A percentile compares a stretch with the other conserved stretches of the same genome.
Evolutionary conservation across 2,888 invertebrate species (phyloP).

Genomic region (Clusia tigrina): DNA sequence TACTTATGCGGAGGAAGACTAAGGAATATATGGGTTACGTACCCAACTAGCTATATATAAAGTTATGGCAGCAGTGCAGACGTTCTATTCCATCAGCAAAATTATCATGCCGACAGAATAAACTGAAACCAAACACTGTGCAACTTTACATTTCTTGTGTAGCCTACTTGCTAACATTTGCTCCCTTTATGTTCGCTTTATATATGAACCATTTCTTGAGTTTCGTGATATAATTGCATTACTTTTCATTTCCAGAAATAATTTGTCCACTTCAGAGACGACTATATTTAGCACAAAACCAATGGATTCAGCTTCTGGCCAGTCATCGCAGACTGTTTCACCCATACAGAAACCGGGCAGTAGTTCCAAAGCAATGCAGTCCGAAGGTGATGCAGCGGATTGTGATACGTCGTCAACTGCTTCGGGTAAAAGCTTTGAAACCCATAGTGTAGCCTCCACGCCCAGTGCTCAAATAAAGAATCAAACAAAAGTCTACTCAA

Average conservation of each 20-base stretch:
- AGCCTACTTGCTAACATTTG: no score
- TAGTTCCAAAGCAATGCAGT: slow-evolving; percentile 47
- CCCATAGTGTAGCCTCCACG: slow-evolving; percentile 60
- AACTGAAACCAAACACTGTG: no score
- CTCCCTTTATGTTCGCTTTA: no score
- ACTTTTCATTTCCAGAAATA: slow-evolving; percentile 42
- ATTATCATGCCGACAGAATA: no score
- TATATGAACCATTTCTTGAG: no score
- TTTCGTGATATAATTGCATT: no score
- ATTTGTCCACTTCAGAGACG: slow-evolving; percentile 61
- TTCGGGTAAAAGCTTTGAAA: slow-evolving; percentile 62
- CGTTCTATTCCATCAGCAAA: no score
- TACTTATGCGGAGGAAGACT: no score
- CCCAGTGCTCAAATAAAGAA: slow-evolving; percentile 42
- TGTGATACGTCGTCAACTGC: slow-evolving; percentile 60
- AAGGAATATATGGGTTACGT: no score
- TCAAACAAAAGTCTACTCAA: slow-evolving; percentile 46
- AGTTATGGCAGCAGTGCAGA: no score
- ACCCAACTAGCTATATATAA: no score
- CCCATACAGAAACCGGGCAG: slow-evolving; percentile 57
- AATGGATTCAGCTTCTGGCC: slow-evolving; percentile 37
- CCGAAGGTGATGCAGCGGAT: slow-evolving; percentile 51
- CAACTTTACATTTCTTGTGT: no score
- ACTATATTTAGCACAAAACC: slow-evolving; percentile 62
- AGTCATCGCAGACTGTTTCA: slow-evolving; percentile 44